Conservation (phyloP, 2,113 vertebrate genomes). For the Notiomystis cincta region DNA sequence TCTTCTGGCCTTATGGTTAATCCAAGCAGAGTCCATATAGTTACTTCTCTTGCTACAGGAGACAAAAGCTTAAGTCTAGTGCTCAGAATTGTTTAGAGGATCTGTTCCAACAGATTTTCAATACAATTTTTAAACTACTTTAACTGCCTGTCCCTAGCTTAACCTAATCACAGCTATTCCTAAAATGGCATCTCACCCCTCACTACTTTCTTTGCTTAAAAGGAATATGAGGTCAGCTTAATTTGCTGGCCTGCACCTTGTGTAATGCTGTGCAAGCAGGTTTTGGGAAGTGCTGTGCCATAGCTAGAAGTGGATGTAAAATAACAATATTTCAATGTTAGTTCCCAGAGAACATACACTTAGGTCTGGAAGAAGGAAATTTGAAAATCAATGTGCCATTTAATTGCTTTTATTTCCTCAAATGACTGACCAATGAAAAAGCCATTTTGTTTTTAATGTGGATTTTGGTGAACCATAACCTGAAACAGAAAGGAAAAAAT, state of each 20-base stretch:
- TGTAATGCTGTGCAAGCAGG: not conserved
- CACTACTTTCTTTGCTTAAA: not conserved
- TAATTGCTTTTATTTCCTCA: constrained; percentile 41
- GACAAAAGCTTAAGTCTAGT: not conserved
- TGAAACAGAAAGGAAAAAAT: not conserved
- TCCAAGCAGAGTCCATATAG: not conserved
- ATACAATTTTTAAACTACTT: not conserved
- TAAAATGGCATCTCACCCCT: not conserved
- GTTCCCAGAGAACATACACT: not conserved
- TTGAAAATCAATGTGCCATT: constrained; percentile 33
- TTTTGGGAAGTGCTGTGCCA: not conserved
- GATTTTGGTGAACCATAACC: not conserved
- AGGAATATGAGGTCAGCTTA: not conserved
- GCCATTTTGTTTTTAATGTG: not conserved
- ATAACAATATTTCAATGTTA: not conserved
- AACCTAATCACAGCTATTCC: not conserved
- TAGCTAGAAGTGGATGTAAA: not conserved
- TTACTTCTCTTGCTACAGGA: not conserved
- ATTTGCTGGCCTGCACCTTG: not conserved
- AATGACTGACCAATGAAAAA: constrained; percentile 28
- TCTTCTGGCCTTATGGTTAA: not conserved
- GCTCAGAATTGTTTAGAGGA: not conserved
- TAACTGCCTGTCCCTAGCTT: not conserved
- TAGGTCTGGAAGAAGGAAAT: not conserved
- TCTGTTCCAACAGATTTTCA: not conserved